phyloP scores from a whole-genome alignment of 2,113 vertebrate species.

The Odontesthes bonariensis region DNA sequence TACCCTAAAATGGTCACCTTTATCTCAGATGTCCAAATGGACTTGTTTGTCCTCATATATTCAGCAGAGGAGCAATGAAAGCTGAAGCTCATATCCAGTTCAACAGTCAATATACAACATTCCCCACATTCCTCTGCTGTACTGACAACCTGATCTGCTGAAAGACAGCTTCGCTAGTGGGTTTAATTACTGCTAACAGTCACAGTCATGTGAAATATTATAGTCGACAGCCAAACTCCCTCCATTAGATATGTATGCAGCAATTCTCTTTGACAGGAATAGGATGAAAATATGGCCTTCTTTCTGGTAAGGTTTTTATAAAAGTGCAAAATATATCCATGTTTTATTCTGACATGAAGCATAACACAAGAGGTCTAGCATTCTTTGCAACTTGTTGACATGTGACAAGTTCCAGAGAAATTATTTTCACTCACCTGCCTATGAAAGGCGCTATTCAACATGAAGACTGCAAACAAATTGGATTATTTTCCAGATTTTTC shows the following conservation, averaged over 20 bases:
- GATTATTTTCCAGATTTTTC: no score
- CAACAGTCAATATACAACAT: conserved; percentile 38
- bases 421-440: no score
- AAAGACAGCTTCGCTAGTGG: conserved; percentile 39
- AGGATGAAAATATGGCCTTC: not conserved
- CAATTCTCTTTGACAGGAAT: not conserved
- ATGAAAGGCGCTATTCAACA: no score
- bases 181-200: conserved; percentile 36
- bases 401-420: no score
- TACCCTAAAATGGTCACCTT: conserved; percentile 6
- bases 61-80: conserved; percentile 32
- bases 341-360: no score
- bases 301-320: no score
- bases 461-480: no score
- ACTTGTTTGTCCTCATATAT: conserved; percentile 37
- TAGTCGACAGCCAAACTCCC: conserved; percentile 9
- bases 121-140: conserved; percentile 48
- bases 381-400: no score
- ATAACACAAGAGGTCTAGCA: no score
- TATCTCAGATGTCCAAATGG: not conserved
- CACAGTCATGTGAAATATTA: conserved; percentile 33
- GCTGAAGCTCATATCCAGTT: conserved; percentile 33
- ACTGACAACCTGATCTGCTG: conserved; percentile 40
- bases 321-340: no score
- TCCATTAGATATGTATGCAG: not conserved